phyloP scores from a whole-genome alignment of 2,888 invertebrate species.

The Dione juno region DNA sequence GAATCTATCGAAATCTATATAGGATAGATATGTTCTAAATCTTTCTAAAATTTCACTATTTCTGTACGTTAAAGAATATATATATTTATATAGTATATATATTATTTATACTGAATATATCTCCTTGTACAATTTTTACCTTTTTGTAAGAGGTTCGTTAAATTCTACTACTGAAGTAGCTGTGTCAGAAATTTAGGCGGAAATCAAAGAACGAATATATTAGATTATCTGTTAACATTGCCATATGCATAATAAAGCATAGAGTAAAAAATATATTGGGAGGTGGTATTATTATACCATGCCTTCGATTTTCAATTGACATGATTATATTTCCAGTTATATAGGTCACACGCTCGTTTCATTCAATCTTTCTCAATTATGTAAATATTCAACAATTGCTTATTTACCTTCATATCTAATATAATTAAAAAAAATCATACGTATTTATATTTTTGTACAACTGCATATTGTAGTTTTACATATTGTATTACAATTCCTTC shows the following conservation, averaged over 20 bases:
- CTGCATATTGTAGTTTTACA: not conserved
- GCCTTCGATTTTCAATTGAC: slow-evolving; percentile 5
- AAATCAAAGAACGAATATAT: no score
- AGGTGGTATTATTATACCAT: not conserved
- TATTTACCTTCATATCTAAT: not conserved
- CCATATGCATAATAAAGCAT: no score
- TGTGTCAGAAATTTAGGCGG: no score
- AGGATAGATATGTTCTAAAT: not conserved
- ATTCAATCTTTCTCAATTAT: slow-evolving; percentile 15
- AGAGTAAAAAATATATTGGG: not conserved
- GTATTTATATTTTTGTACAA: no score
- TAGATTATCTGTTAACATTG: no score
- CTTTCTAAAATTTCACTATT: no score
- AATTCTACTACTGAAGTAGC: no score
- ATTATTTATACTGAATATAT: no score
- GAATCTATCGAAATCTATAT: not conserved
- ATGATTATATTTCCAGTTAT: not conserved
- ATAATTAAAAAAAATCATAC: not conserved
- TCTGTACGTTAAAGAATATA: no score
- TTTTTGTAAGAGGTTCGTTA: no score
- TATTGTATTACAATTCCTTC: not conserved
- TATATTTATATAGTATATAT: no score
- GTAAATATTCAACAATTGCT: not conserved
- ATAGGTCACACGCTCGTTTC: not conserved
- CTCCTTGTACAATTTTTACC: no score